Percentiles rank a stretch among this genome's conserved stretches.
These are phyloP conservation scores for Acropternis orthonyx DNA, from an alignment of 2,797 vertebrate genomes.

Conservation along the genomic window DNA sequence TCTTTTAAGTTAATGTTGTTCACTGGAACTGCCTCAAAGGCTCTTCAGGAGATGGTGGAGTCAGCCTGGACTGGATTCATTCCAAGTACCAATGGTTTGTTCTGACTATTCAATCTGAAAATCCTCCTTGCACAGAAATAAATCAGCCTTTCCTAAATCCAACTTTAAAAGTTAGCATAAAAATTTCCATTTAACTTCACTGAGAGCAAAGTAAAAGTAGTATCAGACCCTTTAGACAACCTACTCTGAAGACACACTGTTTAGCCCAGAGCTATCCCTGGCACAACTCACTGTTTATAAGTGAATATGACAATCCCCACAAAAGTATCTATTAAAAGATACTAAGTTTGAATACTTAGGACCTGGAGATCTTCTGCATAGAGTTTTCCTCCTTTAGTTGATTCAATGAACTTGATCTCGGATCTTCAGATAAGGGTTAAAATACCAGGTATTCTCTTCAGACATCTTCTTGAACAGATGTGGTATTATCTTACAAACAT, in stretches of 20 bases:
- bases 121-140: not conserved
- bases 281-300: not conserved
- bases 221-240: not conserved
- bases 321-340: no score
- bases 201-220: not conserved
- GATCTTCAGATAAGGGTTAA: no score
- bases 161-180: not conserved
- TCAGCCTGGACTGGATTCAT: not conserved
- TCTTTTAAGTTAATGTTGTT: not conserved
- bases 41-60: not conserved
- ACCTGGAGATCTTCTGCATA: no score
- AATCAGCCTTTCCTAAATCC: not conserved
- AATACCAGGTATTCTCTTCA: no score
- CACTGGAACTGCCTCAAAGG: not conserved
- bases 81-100: not conserved
- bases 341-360: no score
- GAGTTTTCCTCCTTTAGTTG: no score
- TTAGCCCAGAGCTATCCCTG: not conserved
- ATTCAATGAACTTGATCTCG: no score
- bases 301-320: no score
- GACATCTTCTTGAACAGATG: no score
- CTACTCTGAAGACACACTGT: not conserved
- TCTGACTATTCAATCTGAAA: not conserved
- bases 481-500: no score
- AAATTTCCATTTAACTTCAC: not conserved